A percentile compares a stretch with the other conserved stretches of the same genome.
Evolutionary conservation across 2,797 vertebrate genomes (phyloP).

Genomic region (Falco columbarius): DNA sequence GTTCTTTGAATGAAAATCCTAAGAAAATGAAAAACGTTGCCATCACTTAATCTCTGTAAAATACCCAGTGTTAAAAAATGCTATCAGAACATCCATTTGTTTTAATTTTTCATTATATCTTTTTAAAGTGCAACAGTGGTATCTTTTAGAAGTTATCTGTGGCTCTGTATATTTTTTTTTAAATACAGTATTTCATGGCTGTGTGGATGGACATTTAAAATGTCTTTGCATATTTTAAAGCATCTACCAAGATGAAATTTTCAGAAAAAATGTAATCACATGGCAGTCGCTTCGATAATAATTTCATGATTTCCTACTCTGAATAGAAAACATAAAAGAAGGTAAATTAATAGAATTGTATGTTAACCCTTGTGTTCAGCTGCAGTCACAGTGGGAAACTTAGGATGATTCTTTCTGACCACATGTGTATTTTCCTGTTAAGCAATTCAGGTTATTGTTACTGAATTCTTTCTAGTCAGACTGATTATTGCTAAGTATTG

Average conservation of each 20-base stretch:
- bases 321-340: background rate
- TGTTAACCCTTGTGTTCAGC: background rate
- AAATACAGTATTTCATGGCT: background rate
- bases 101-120: background rate
- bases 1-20: background rate
- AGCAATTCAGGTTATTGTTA: background rate
- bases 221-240: background rate
- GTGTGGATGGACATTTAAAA: background rate
- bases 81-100: background rate
- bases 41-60: background rate
- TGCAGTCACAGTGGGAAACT: background rate
- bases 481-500: background rate
- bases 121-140: background rate
- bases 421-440: background rate
- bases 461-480: background rate
- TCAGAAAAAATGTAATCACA: background rate
- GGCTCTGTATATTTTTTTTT: background rate
- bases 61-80: background rate
- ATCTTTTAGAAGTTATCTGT: background rate
- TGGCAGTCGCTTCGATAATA: background rate
- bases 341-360: background rate
- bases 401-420: background rate
- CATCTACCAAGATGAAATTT: background rate
- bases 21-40: background rate
- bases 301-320: background rate